These are phyloP conservation scores for Scolopax mira DNA, from an alignment of 2,113 vertebrate genomes.

Conservation along the genomic window DNA sequence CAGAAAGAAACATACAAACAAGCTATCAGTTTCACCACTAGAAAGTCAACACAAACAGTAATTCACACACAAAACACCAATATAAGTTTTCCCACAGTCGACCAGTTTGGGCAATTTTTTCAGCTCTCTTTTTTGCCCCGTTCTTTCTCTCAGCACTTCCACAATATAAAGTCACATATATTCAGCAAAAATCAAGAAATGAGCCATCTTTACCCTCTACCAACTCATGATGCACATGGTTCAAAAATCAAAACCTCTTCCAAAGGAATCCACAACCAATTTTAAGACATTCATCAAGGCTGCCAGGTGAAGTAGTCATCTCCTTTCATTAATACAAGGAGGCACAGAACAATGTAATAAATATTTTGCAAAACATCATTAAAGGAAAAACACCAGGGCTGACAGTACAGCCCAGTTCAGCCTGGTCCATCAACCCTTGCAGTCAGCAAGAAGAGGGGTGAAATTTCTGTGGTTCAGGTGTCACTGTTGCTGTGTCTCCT, in stretches of 20 bases:
- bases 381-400: neutral
- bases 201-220: neutral
- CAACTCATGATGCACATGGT: neutral
- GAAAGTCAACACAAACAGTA: neutral
- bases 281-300: neutral
- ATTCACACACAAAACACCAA: neutral
- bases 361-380: neutral
- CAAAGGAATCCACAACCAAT: neutral
- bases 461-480: neutral
- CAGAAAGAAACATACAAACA: neutral
- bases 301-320: neutral
- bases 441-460: neutral
- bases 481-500: neutral
- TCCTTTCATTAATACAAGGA: neutral
- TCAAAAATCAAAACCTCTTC: neutral
- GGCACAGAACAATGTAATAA: neutral
- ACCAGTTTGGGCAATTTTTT: neutral
- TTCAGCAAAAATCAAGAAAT: neutral
- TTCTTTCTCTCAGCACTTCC: neutral
- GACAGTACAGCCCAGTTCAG: neutral
- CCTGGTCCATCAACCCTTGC: neutral
- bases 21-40: neutral
- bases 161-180: neutral
- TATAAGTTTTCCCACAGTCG: neutral
- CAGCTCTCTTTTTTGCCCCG: neutral